Percentiles rank a stretch among this genome's conserved stretches.
Evolutionary conservation across 1,140 invertebrate species (phyloP).

Genomic region (Caenorhabditis inopinata): DNA sequence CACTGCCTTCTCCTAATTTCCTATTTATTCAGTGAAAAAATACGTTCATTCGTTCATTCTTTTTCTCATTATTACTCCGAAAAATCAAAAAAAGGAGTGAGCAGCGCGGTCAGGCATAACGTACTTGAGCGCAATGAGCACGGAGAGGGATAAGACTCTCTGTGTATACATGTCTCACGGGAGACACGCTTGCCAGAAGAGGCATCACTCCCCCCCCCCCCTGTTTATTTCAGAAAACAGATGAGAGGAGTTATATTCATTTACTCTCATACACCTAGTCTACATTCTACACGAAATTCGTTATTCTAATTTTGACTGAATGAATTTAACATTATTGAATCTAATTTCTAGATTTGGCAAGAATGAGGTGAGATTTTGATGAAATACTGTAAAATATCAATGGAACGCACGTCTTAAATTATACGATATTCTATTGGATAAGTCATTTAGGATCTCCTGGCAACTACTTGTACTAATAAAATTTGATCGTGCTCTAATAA

Average conservation of each 20-base stretch:
- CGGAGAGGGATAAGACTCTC: neutral
- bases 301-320: neutral
- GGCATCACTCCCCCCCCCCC: neutral
- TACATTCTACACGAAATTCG: neutral
- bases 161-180: neutral
- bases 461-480: no score
- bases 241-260: conserved; percentile 1
- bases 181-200: neutral
- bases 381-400: no score
- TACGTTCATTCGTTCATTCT: no score
- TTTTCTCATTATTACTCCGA: no score
- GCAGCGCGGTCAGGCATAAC: neutral
- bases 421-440: no score
- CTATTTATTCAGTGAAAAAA: no score
- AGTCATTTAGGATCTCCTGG: no score
- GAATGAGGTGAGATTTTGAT: no score
- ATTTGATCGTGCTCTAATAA: no score
- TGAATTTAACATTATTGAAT: neutral
- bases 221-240: neutral
- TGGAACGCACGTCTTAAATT: no score
- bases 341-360: neutral
- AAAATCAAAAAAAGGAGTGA: conserved; percentile 1
- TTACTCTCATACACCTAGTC: neutral
- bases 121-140: conserved; percentile 20
- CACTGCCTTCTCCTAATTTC: no score